phyloP scores from a whole-genome alignment of 2,797 vertebrate genomes.

The Octomys mimax region DNA sequence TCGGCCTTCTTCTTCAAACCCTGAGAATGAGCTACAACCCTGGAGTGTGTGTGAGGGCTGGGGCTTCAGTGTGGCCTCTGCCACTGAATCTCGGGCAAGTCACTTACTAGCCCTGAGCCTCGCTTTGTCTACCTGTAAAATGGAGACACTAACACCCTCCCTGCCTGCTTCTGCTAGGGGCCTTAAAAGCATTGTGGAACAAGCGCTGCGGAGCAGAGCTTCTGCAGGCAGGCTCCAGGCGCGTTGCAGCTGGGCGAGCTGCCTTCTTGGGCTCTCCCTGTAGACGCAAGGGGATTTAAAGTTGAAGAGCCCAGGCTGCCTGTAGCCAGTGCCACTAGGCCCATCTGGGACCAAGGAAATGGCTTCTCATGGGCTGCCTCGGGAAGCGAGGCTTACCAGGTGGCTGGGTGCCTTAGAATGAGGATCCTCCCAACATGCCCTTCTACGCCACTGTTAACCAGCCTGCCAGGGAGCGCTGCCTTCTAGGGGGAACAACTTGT shows the following conservation, averaged over 20 bases:
- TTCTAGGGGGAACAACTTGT: neutral
- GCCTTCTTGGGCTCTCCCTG: neutral
- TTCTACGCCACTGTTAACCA: neutral
- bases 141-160: neutral
- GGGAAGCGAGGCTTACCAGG: neutral
- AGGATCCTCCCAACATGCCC: neutral
- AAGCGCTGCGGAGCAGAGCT: neutral
- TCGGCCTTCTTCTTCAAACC: neutral
- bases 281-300: neutral
- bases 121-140: constrained; percentile 22
- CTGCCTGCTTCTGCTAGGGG: neutral
- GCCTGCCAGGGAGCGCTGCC: too few species aligned
- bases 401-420: neutral
- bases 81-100: neutral
- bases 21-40: neutral
- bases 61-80: neutral
- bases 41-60: neutral
- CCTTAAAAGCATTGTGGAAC: neutral
- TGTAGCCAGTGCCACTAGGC: neutral
- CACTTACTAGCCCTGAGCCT: neutral
- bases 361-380: neutral
- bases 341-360: neutral
- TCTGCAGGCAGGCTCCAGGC: neutral
- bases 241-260: neutral
- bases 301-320: neutral